These are phyloP conservation scores for Peromyscus polionotus DNA, from an alignment of 2,113 vertebrate genomes.

Conservation along the genomic window DNA sequence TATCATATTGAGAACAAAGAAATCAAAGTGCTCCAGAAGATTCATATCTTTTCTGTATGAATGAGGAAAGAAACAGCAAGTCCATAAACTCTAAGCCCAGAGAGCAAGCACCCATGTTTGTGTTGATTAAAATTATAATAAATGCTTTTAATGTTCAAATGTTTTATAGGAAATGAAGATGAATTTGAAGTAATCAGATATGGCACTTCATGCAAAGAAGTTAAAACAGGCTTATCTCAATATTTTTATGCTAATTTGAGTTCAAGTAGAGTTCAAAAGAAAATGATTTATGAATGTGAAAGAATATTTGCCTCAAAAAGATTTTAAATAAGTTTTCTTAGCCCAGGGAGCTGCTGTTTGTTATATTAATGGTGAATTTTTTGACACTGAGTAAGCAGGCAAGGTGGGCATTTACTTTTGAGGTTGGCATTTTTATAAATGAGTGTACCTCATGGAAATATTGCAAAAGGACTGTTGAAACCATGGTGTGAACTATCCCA, in stretches of 20 bases:
- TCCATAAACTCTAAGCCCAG: not conserved
- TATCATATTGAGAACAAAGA: constrained; percentile 28
- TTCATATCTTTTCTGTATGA: not conserved
- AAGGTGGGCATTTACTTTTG: constrained; percentile 57
- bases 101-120: not conserved
- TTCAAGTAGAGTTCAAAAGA: constrained; percentile 75
- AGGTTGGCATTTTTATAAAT: constrained; percentile 71
- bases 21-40: not conserved
- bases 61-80: not conserved
- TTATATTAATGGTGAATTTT: constrained; percentile 70
- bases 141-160: not conserved
- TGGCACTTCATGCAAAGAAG: not conserved
- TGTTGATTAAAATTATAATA: constrained; percentile 47
- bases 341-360: constrained; percentile 54
- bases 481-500: not conserved
- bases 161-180: constrained; percentile 41
- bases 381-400: constrained; percentile 68
- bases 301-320: constrained; percentile 64
- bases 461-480: constrained; percentile 37
- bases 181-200: constrained; percentile 26
- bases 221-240: constrained; percentile 49
- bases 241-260: constrained; percentile 72
- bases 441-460: constrained; percentile 48
- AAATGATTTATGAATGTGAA: constrained; percentile 75
- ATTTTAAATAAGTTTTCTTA: constrained; percentile 72